Evolutionary conservation across 2,113 vertebrate species (phyloP).

Genomic region (Gadus chalcogrammus): DNA sequence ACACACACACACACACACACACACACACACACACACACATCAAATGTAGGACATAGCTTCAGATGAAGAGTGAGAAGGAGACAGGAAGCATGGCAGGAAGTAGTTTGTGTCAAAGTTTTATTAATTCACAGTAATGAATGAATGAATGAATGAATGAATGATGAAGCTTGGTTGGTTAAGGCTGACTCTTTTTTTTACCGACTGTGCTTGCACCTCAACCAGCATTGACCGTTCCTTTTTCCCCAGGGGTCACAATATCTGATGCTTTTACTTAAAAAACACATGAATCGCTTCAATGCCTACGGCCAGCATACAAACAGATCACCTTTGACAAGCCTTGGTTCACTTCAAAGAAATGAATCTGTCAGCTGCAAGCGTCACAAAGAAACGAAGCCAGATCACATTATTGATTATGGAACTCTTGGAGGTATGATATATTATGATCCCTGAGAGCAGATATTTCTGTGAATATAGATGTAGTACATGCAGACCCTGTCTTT

Average conservation of each 20-base stretch:
- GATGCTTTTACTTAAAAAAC: neutral
- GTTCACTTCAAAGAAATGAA: slow-evolving; percentile 13
- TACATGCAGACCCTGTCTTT: slow-evolving; percentile 42
- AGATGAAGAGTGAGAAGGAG: too few species aligned
- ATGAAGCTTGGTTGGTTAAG: neutral
- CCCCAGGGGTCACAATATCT: slow-evolving; percentile 24
- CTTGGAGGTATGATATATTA: slow-evolving; percentile 49
- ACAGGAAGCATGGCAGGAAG: slow-evolving; percentile 24
- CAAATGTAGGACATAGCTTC: too few species aligned
- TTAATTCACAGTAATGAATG: slow-evolving; percentile 78
- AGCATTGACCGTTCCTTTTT: slow-evolving; percentile 34
- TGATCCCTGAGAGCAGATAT: slow-evolving; percentile 68
- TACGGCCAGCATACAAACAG: neutral
- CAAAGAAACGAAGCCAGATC: slow-evolving; percentile 45
- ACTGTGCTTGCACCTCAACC: slow-evolving; percentile 40
- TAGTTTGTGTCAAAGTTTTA: slow-evolving; percentile 63
- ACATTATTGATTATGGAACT: slow-evolving; percentile 29
- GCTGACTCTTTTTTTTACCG: slow-evolving; percentile 43
- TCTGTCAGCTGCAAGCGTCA: slow-evolving; percentile 44
- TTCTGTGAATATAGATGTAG: slow-evolving; percentile 40
- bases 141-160: slow-evolving; percentile 61
- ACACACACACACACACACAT: too few species aligned
- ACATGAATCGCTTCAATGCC: slow-evolving; percentile 25
- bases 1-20: too few species aligned
- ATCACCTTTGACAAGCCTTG: neutral